Evolutionary conservation across 1,140 invertebrate genomes (phyloP).

Genomic region (Hyphantria cunea): DNA sequence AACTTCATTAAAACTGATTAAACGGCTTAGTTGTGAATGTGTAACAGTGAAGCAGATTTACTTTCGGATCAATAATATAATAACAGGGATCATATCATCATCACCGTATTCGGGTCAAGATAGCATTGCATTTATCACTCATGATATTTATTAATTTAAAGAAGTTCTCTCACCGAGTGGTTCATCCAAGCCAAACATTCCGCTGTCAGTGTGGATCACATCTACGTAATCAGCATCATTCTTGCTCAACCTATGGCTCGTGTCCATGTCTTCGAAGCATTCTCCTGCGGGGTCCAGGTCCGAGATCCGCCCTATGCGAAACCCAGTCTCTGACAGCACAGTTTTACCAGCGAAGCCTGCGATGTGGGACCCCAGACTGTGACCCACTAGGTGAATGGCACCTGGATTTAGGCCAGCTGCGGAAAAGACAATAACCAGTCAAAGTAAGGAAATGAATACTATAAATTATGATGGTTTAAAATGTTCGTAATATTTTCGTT

Average conservation of each 20-base stretch:
- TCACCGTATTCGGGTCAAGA: too few relatives aligned
- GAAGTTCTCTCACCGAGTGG: conserved; percentile 67
- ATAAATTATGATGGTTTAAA: too few relatives aligned
- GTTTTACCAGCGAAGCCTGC: conserved; percentile 87
- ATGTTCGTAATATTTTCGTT: too few relatives aligned
- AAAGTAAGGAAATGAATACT: too few relatives aligned
- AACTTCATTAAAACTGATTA: too few relatives aligned
- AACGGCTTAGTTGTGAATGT: too few relatives aligned
- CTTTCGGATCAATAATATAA: too few relatives aligned
- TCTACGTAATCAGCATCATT: conserved; percentile 88
- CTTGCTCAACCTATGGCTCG: conserved; percentile 82
- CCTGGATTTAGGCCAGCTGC: conserved; percentile 60
- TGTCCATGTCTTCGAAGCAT: conserved; percentile 82
- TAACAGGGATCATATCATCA: too few relatives aligned
- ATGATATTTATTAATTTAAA: too few relatives aligned
- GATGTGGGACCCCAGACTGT: conserved; percentile 93
- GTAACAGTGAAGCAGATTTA: too few relatives aligned
- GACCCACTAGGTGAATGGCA: conserved; percentile 89
- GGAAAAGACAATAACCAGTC: too few relatives aligned
- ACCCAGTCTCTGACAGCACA: conserved; percentile 57
- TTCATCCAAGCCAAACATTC: conserved; percentile 77
- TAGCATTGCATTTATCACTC: too few relatives aligned
- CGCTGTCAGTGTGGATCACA: conserved; percentile 87
- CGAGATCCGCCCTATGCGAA: conserved; percentile 83
- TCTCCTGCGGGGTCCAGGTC: conserved; percentile 89